Percentiles rank a stretch among this genome's conserved stretches.
phyloP scores from a whole-genome alignment of 2,797 vertebrate species.

The Oreonectes daqikongensis region DNA sequence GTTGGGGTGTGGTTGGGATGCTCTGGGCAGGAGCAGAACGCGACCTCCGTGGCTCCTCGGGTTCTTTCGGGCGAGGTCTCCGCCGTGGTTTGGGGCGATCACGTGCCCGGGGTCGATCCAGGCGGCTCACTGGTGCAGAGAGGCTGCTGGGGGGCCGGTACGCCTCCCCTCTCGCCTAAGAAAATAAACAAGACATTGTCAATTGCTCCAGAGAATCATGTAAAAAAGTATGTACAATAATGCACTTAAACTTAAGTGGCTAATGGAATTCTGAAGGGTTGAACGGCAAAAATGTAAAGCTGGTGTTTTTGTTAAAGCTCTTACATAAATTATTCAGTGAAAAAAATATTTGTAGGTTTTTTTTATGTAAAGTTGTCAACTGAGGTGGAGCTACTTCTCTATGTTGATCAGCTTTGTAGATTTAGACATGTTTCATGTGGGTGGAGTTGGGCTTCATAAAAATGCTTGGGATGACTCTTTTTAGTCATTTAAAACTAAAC shows the following conservation, averaged over 20 bases:
- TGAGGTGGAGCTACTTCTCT: neutral
- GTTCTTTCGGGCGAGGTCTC: constrained; percentile 87
- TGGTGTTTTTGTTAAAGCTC: constrained; percentile 2
- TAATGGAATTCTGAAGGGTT: neutral
- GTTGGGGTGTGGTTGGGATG: constrained; percentile 79
- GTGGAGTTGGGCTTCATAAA: neutral
- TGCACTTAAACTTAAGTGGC: neutral
- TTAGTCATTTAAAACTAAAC: neutral
- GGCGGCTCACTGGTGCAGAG: constrained; percentile 84
- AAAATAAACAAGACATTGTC: neutral
- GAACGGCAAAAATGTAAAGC: neutral
- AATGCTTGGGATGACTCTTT: neutral
- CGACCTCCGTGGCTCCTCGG: constrained; percentile 81
- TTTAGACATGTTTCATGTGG: neutral
- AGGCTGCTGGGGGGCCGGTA: constrained; percentile 82
- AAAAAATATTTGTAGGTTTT: neutral
- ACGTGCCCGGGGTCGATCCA: constrained; percentile 87
- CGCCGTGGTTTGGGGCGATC: constrained; percentile 89
- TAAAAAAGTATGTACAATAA: neutral
- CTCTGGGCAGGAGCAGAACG: constrained; percentile 88
- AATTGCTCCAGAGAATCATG: neutral
- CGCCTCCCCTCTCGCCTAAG: constrained; percentile 78
- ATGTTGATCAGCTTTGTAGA: too few species aligned
- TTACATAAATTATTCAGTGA: constrained; percentile 6
- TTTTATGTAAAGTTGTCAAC: neutral